Conservation (phyloP, 37 sponge, comb jelly and placozoan genomes). For the Axinella damicornis region DNA sequence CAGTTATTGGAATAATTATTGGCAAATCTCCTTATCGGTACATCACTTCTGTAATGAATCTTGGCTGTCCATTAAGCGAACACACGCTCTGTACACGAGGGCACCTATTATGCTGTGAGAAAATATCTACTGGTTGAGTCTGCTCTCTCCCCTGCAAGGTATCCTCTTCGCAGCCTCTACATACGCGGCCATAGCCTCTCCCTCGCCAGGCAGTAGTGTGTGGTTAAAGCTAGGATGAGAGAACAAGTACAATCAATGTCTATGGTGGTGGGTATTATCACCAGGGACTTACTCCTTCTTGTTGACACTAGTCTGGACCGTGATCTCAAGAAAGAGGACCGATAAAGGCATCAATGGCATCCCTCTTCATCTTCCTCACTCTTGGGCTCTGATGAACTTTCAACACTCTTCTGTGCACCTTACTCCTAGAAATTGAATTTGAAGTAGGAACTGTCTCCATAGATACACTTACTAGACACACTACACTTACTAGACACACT, state of each 20-base stretch:
- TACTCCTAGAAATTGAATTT: no score
- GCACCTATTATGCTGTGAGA: no score
- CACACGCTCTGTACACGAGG: no score
- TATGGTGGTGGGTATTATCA: no score
- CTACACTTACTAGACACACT: background rate
- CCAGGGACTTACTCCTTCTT: slow-evolving; percentile 67
- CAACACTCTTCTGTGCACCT: no score
- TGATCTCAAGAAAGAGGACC: slow-evolving; percentile 84
- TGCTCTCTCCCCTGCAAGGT: slow-evolving; percentile 98
- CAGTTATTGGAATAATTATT: no score
- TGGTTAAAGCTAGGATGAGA: slow-evolving; percentile 74
- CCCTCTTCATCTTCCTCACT: slow-evolving; percentile 48
- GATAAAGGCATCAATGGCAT: slow-evolving; percentile 63
- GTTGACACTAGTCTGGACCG: slow-evolving; percentile 43
- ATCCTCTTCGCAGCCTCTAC: slow-evolving; percentile 96
- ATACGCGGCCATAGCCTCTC: slow-evolving; percentile 99
- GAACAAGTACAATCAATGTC: no score
- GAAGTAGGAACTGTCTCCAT: no score
- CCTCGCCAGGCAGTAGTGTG: slow-evolving; percentile 97
- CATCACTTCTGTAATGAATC: no score
- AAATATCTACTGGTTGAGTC: slow-evolving; percentile 93
- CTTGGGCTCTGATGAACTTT: background rate
- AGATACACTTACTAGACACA: no score
- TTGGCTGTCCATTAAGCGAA: no score
- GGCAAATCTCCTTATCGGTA: no score